Percentiles rank a stretch among this genome's conserved stretches.
Evolutionary conservation across 2,888 invertebrate species (phyloP).

Genomic region (Sylvicola cinctus): DNA sequence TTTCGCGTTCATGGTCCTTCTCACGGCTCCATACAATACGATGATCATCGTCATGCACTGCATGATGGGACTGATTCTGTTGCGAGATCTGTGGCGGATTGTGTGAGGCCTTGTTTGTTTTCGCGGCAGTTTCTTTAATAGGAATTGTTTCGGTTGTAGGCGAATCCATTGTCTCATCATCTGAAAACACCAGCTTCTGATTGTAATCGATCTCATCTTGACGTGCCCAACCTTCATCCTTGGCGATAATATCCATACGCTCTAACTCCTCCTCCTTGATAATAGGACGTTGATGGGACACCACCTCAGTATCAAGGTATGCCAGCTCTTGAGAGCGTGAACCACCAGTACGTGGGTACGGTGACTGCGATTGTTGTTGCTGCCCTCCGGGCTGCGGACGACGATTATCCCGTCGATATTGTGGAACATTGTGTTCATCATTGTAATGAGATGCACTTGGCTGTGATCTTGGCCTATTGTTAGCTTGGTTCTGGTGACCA

Average conservation of each 20-base stretch:
- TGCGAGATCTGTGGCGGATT: conserved; percentile 10
- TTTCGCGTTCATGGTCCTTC: conserved; percentile 5
- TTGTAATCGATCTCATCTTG: conserved; percentile 89
- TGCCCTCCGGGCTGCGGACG: no score
- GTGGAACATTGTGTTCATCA: conserved; percentile 2
- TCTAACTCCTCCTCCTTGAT: conserved; percentile 84
- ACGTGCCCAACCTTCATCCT: conserved; percentile 80
- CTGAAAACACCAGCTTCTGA: conserved; percentile 85
- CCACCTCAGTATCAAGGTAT: conserved; percentile 30
- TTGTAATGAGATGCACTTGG: background rate
- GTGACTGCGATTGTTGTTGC: conserved; percentile 6
- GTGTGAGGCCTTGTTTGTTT: conserved; percentile 11
- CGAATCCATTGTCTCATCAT: conserved; percentile 46
- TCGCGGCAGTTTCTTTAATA: conserved; percentile 4
- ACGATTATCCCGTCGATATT: conserved; percentile 2
- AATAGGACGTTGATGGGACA: conserved; percentile 59
- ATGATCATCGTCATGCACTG: conserved; percentile 11
- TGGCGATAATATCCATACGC: conserved; percentile 75
- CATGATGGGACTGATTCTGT: background rate
- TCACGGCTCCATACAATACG: conserved; percentile 7
- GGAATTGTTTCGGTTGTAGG: conserved; percentile 6
- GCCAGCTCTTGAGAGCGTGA: conserved; percentile 12
- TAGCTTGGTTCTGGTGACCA: background rate
- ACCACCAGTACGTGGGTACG: conserved; percentile 7
- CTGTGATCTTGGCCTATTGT: conserved; percentile 1